phyloP scores from a whole-genome alignment of 1,140 invertebrate genomes.

The Heliconius eleuchia region DNA sequence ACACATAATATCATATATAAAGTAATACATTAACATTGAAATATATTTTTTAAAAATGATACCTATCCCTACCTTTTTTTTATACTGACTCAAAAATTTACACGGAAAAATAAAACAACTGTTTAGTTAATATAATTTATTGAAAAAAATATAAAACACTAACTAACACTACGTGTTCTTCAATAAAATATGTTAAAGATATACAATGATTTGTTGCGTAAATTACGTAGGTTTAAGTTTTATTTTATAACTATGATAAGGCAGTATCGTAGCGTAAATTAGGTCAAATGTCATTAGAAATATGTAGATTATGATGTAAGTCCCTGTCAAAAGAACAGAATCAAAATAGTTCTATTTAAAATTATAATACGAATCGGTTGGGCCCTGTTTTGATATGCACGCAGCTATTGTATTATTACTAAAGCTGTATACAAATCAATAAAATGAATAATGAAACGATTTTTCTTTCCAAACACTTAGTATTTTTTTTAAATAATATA shows the following conservation, averaged over 20 bases:
- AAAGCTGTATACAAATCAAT: background rate
- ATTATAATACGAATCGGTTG: background rate
- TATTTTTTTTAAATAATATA: too few species aligned
- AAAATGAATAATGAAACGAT: background rate
- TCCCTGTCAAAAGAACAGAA: background rate
- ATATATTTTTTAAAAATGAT: too few species aligned
- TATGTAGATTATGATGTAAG: background rate
- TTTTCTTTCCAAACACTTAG: too few species aligned
- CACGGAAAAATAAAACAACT: background rate
- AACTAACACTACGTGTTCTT: background rate
- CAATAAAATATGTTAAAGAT: background rate
- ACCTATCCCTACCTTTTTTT: background rate
- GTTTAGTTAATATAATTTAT: constrained; percentile 8
- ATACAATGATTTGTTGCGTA: background rate
- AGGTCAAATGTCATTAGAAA: background rate
- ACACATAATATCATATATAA: too few species aligned
- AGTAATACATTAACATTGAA: too few species aligned
- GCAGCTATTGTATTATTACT: background rate
- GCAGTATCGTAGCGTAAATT: background rate
- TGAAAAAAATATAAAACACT: constrained; percentile 15
- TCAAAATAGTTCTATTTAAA: background rate
- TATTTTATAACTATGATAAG: background rate
- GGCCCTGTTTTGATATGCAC: background rate
- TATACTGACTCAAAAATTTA: background rate
- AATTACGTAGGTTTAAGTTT: background rate